Evolutionary conservation across 2,888 invertebrate genomes (phyloP).

Genomic region (Plebejus melissa): DNA sequence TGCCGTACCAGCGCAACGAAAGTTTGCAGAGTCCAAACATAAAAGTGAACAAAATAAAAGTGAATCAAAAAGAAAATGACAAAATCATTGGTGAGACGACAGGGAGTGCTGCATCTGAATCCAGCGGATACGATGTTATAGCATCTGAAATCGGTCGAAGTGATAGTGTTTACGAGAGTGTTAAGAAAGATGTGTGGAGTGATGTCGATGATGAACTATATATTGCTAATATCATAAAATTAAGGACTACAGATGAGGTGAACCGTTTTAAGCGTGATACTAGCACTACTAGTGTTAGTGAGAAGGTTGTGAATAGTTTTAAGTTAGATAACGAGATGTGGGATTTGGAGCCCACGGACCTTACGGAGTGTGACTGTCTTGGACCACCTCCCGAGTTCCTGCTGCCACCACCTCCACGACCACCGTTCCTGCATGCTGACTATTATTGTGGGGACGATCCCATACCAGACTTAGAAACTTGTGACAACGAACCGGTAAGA

Average conservation of each 20-base stretch:
- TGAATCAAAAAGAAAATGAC: conserved; percentile 44
- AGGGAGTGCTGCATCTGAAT: conserved; percentile 25
- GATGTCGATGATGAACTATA: conserved; percentile 74
- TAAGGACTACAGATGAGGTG: conserved; percentile 69
- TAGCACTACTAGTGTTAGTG: conserved; percentile 67
- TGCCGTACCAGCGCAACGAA: conserved; percentile 43
- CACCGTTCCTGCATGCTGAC: conserved; percentile 84
- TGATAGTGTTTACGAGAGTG: conserved; percentile 54
- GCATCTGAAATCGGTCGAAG: conserved; percentile 47
- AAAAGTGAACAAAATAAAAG: conserved; percentile 39
- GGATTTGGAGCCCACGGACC: conserved; percentile 84
- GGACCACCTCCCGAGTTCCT: conserved; percentile 87
- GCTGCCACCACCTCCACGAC: conserved; percentile 86
- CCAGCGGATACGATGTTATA: conserved; percentile 50
- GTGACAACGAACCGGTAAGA: conserved; percentile 88
- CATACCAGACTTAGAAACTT: conserved; percentile 84
- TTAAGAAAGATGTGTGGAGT: conserved; percentile 71
- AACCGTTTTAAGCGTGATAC: conserved; percentile 73
- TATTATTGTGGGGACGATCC: conserved; percentile 85
- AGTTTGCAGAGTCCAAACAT: conserved; percentile 33
- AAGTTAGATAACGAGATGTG: conserved; percentile 82
- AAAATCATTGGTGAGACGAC: conserved; percentile 34
- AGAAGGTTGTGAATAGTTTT: conserved; percentile 77
- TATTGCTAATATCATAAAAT: conserved; percentile 69
- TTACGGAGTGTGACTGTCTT: conserved; percentile 87